phyloP scores from a whole-genome alignment of 1,140 invertebrate genomes.

The Argopecten irradians region DNA sequence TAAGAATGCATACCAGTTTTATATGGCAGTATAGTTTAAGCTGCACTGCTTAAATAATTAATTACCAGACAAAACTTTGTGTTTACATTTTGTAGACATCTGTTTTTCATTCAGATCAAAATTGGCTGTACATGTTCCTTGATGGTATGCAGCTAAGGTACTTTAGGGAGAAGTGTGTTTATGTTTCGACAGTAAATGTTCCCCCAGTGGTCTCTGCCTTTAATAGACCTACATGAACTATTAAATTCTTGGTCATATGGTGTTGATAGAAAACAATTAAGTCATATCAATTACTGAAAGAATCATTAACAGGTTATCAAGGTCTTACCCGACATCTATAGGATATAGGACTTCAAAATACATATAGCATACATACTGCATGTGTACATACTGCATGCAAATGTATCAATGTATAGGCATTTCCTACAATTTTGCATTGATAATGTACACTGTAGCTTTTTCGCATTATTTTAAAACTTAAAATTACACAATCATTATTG shows the following conservation, averaged over 20 bases:
- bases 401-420: too few species aligned
- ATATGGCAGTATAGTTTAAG: not conserved
- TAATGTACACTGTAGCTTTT: too few species aligned
- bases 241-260: not conserved
- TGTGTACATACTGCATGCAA: too few species aligned
- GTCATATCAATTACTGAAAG: not conserved
- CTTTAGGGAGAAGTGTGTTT: not conserved
- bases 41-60: not conserved
- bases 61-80: not conserved
- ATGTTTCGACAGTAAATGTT: not conserved
- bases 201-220: not conserved
- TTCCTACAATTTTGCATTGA: too few species aligned
- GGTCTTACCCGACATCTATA: too few species aligned
- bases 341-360: too few species aligned
- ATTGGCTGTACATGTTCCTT: not conserved
- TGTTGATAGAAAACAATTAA: not conserved
- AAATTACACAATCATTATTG: too few species aligned
- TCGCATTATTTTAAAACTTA: too few species aligned
- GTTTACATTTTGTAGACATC: slow-evolving; percentile 1
- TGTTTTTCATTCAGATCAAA: not conserved
- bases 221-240: not conserved
- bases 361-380: too few species aligned
- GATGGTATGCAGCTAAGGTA: not conserved
- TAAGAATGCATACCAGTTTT: too few species aligned
- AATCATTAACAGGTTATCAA: not conserved